phyloP scores from a whole-genome alignment of 2,113 vertebrate species.

The Pontoporia blainvillei region DNA sequence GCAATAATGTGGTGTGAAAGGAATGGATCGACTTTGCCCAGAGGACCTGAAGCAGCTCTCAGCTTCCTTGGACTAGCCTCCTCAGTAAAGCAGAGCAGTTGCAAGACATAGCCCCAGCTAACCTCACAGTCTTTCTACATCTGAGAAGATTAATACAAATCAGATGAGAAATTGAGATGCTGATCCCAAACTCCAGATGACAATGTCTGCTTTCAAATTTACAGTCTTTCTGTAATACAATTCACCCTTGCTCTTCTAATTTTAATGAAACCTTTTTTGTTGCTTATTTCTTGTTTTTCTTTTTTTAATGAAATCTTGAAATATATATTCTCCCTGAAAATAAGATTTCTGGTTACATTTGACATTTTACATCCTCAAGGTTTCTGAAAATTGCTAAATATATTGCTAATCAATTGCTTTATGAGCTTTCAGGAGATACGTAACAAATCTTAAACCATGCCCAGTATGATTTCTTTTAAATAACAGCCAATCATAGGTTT shows the following conservation, averaged over 20 bases:
- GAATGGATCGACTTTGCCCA: background rate
- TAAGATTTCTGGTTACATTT: conserved; percentile 52
- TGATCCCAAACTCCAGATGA: conserved; percentile 47
- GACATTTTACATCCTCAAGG: conserved; percentile 32
- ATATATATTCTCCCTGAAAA: conserved; percentile 56
- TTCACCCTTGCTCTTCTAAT: conserved; percentile 42
- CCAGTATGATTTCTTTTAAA: conserved; percentile 31
- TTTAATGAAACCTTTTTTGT: conserved; percentile 59
- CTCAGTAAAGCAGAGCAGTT: background rate
- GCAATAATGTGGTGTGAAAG: background rate
- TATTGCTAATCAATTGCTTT: conserved; percentile 56
- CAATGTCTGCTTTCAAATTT: conserved; percentile 55
- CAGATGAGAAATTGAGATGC: conserved; percentile 50
- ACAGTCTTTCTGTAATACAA: conserved; percentile 46
- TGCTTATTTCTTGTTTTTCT: too few relatives aligned
- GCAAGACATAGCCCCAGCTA: background rate
- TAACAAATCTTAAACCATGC: conserved; percentile 36
- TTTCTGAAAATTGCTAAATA: conserved; percentile 59
- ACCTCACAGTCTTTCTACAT: background rate
- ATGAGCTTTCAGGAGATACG: conserved; percentile 11
- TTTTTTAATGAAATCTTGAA: conserved; percentile 64
- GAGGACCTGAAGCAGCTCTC: background rate
- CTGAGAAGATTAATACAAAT: conserved; percentile 45
- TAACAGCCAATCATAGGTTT: conserved; percentile 13
- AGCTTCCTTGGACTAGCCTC: background rate